Evolutionary conservation across 2,113 vertebrate species (phyloP), one percentile per base, ranked within the genome.

Genomic region (Elachura formosa): DNA sequence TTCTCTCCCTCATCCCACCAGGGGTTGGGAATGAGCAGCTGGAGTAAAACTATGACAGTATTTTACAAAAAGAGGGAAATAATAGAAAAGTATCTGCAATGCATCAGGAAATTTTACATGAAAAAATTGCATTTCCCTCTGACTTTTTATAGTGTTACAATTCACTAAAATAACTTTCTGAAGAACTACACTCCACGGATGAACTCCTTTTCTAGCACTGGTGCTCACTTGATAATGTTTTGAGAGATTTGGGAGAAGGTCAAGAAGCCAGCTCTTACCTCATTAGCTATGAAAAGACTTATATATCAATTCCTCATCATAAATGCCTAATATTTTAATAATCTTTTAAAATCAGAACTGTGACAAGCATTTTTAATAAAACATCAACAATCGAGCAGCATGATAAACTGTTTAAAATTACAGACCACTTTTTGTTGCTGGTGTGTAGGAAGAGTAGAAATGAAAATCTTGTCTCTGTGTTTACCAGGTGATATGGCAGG

Each of bases 401-500:
- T 38, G 4, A 14, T 29, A 18, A 78, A 45, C 59, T 72, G 88
- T 49, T 94, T 63, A 77, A 83, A 74, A 81, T 87, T 58, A 40
- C 41, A 83, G 61, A 75, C 11, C 26, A 10, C 49, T 61, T 94
- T 82, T 67, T 91, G 48, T 59, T 88, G 48, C 43, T 67, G 75
- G 4, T 67, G 46, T 56, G 55, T 58, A 41, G 46, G 73, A 67
- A 46, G 34, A 72, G 52, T 49, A 51, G 84, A 34, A 92, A 79
- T 90, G 22, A 95, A 95, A 55, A 85, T 73, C 21, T 36, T 34
- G 9, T 56, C 63, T 49, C 68, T 68, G 19, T 8, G 7, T 93
- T 90, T 88, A 82, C 40, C 62, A 90, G 43, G 49, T 59, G 52
- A 84, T 55, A 19, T 56, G 43, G 36, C 43, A 87, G 67, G 20